A percentile compares a stretch with the other conserved stretches of the same genome.
phyloP scores from a whole-genome alignment of 2,797 vertebrate species.

The Melanotaenia pygmaea region DNA sequence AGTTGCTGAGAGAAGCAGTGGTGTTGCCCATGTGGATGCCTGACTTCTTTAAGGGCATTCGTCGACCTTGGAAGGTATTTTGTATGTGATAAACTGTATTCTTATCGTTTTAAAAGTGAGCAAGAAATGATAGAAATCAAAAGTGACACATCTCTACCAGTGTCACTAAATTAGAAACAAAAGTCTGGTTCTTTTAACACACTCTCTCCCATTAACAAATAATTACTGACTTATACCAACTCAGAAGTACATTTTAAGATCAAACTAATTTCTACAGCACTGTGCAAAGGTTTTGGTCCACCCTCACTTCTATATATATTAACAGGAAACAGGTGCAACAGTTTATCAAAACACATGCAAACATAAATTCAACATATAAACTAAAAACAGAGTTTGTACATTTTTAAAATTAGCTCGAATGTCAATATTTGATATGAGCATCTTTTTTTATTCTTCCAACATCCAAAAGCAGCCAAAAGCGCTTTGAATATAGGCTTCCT shows the following conservation, averaged over 20 bases:
- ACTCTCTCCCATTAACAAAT: background rate
- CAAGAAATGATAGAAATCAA: background rate
- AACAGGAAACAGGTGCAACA: background rate
- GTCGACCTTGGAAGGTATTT: constrained; percentile 97
- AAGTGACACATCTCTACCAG: background rate
- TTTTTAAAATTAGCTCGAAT: too few species aligned
- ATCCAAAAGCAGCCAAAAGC: too few species aligned
- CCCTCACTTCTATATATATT: background rate
- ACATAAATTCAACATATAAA: too few species aligned
- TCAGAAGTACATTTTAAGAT: background rate
- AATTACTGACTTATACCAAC: background rate
- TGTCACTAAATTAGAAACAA: too few species aligned
- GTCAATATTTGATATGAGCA: too few species aligned
- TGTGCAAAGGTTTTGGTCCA: too few species aligned
- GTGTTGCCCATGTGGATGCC: constrained; percentile 99
- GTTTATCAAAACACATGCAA: too few species aligned
- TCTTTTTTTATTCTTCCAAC: too few species aligned
- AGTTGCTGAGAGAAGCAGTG: constrained; percentile 95
- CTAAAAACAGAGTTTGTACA: too few species aligned
- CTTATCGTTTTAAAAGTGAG: background rate
- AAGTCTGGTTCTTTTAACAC: background rate
- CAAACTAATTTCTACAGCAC: background rate
- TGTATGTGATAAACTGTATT: background rate
- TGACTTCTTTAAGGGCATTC: constrained; percentile 98
- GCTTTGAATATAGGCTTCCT: too few species aligned